A percentile compares a stretch with the other conserved stretches of the same genome.
Conservation (phyloP, 2,113 vertebrate genomes). For the Strix aluco region DNA sequence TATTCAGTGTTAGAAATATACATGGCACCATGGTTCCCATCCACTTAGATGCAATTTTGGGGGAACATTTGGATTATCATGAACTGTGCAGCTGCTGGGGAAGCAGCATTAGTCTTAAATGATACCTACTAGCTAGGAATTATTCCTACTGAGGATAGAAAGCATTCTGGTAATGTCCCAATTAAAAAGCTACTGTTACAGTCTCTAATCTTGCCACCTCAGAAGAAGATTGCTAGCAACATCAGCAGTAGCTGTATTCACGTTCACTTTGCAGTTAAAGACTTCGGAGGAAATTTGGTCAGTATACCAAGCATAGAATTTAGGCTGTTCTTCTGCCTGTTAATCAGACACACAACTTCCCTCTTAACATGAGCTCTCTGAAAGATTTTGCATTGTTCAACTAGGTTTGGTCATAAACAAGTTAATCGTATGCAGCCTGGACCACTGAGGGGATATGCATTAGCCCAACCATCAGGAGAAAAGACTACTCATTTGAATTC, state of each 20-base stretch:
- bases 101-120: neutral
- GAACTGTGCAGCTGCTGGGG: neutral
- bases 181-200: neutral
- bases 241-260: neutral
- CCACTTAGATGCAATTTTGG: neutral
- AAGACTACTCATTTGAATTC: neutral
- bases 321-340: neutral
- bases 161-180: neutral
- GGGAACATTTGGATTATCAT: neutral
- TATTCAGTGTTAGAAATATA: neutral
- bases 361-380: neutral
- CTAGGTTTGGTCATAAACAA: neutral
- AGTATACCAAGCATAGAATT: neutral
- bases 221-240: neutral
- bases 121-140: neutral
- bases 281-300: neutral
- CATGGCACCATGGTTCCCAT: neutral
- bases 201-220: neutral
- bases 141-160: neutral
- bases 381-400: neutral
- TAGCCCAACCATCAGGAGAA: neutral
- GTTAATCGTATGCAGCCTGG: neutral
- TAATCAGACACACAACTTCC: neutral
- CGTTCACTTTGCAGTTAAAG: neutral
- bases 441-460: neutral